Percentiles rank a stretch among this genome's conserved stretches.
phyloP scores from a whole-genome alignment of 2,797 vertebrate genomes.

The Eulemur mongoz region DNA sequence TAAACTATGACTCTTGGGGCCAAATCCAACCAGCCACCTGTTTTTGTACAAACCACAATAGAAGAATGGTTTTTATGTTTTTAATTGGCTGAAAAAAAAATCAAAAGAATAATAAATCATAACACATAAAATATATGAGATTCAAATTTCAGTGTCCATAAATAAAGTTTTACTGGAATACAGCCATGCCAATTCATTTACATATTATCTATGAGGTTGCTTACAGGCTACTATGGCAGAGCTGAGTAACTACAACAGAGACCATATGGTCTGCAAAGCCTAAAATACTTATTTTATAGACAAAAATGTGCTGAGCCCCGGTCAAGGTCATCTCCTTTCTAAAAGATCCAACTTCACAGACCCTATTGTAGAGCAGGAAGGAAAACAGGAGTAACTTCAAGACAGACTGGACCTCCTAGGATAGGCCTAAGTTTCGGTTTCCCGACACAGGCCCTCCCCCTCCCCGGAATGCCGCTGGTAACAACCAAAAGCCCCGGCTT shows the following conservation, averaged over 20 bases:
- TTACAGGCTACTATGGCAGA: slow-evolving; percentile 24
- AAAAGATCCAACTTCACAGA: background rate
- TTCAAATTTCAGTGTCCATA: slow-evolving; percentile 3
- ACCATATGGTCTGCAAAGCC: background rate
- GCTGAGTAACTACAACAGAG: background rate
- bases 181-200: background rate
- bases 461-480: no score
- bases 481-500: no score
- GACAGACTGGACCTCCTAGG: no score
- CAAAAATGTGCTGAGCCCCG: background rate
- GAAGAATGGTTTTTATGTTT: background rate
- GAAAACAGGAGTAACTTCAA: no score
- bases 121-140: slow-evolving; percentile 45
- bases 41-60: background rate
- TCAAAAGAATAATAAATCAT: slow-evolving; percentile 7
- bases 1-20: background rate
- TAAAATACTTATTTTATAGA: slow-evolving; percentile 48
- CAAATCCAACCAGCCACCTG: slow-evolving; percentile 2
- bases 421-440: no score
- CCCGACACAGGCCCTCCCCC: no score
- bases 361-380: no score
- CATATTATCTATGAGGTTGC: background rate
- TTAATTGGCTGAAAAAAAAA: background rate
- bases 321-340: slow-evolving; percentile 3
- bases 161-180: slow-evolving; percentile 43